phyloP scores from a whole-genome alignment of 2,888 invertebrate genomes.

The Ptycholaimellus sp. region DNA sequence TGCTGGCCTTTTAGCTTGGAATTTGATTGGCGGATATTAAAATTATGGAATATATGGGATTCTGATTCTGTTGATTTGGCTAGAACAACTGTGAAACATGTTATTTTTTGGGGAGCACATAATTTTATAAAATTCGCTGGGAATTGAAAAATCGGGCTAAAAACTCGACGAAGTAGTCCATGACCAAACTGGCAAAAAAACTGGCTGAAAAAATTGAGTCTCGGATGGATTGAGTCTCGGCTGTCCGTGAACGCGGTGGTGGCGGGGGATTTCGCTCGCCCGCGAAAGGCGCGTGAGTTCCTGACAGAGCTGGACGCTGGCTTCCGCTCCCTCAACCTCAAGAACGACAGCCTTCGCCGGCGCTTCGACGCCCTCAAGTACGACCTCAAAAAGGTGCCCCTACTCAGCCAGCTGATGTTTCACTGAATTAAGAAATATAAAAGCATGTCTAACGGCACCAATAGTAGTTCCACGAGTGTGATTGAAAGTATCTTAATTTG shows the following conservation, averaged over 20 bases:
- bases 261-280: constrained; percentile 53
- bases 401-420: too few relatives aligned
- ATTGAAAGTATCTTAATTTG: too few relatives aligned
- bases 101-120: too few relatives aligned
- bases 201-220: background rate
- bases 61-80: too few relatives aligned
- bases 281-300: constrained; percentile 56
- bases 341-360: constrained; percentile 60
- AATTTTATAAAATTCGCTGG: too few relatives aligned
- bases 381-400: constrained; percentile 77
- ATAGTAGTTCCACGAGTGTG: too few relatives aligned
- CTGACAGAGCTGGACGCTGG: constrained; percentile 65
- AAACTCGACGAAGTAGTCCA: background rate
- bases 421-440: too few relatives aligned
- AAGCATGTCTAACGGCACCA: too few relatives aligned
- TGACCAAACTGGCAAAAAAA: background rate
- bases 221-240: constrained; percentile 22
- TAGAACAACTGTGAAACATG: too few relatives aligned
- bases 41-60: too few relatives aligned
- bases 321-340: constrained; percentile 61
- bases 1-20: background rate
- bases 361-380: constrained; percentile 44
- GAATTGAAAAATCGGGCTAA: too few relatives aligned
- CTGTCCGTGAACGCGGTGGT: constrained; percentile 30
- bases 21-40: background rate